Percentiles rank a stretch among this genome's conserved stretches.
phyloP scores from a whole-genome alignment of 2,888 invertebrate genomes.

The Zhuqinia jingwanae region DNA sequence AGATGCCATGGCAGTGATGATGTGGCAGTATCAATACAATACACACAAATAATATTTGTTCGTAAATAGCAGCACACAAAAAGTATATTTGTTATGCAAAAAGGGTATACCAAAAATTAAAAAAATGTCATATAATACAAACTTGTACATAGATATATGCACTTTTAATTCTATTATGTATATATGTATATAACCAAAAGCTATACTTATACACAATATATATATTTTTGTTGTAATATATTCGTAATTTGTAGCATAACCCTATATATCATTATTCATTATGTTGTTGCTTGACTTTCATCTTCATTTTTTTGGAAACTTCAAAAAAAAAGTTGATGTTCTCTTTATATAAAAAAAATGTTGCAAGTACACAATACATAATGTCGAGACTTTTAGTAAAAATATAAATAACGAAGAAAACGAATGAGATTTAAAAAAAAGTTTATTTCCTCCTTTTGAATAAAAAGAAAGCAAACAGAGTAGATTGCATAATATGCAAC shows the following conservation, averaged over 20 bases:
- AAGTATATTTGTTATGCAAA: not conserved
- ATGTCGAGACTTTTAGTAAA: conserved; percentile 56
- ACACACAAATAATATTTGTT: not conserved
- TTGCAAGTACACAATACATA: conserved; percentile 9
- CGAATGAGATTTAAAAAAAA: conserved; percentile 48
- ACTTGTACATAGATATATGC: too few species aligned
- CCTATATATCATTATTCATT: too few species aligned
- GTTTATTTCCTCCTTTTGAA: conserved; percentile 31
- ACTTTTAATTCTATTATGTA: too few species aligned
- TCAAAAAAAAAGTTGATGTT: conserved; percentile 30
- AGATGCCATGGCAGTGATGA: not conserved
- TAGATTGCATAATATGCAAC: too few species aligned
- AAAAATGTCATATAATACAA: too few species aligned
- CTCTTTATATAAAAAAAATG: conserved; percentile 40
- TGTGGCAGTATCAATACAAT: not conserved
- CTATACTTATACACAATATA: too few species aligned
- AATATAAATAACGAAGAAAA: conserved; percentile 53
- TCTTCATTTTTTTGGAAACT: conserved; percentile 33
- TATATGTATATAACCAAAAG: too few species aligned
- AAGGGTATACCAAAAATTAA: too few species aligned
- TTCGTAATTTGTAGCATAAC: too few species aligned
- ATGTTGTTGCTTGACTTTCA: conserved; percentile 26
- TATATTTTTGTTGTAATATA: too few species aligned
- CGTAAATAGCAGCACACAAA: not conserved
- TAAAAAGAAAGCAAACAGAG: not conserved